Conservation (phyloP, 1,140 invertebrate species). For the Wiebesia pumilae region DNA sequence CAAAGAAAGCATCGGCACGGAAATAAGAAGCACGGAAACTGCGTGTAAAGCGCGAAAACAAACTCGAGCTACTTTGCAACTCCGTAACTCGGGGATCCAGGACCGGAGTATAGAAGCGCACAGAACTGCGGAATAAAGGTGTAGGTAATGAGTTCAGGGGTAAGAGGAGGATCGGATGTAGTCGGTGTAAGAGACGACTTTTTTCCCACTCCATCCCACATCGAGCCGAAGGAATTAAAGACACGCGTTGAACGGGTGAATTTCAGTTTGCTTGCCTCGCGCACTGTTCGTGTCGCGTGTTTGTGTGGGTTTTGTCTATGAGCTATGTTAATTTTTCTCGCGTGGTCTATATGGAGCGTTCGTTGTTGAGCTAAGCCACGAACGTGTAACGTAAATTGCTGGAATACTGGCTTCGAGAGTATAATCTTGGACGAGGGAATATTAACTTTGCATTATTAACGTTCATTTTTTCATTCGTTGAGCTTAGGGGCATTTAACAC, state of each 20-base stretch:
- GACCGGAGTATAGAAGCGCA: neutral
- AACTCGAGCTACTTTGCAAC: neutral
- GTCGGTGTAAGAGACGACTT: neutral
- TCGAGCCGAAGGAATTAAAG: neutral
- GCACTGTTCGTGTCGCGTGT: neutral
- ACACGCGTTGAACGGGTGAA: neutral
- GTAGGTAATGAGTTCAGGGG: neutral
- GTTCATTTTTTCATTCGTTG: too few species aligned
- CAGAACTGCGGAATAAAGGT: constrained; percentile 26
- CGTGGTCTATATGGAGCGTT: too few species aligned
- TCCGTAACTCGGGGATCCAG: neutral
- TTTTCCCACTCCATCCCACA: neutral
- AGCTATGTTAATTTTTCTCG: too few species aligned
- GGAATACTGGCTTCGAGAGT: too few species aligned
- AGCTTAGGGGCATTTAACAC: too few species aligned
- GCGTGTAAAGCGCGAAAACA: neutral
- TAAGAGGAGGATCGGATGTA: constrained; percentile 16
- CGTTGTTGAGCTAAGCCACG: too few species aligned
- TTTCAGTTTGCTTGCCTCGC: neutral
- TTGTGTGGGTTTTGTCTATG: neutral
- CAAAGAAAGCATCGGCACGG: neutral
- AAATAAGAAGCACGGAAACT: neutral
- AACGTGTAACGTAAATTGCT: too few species aligned
- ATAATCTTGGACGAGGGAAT: too few species aligned
- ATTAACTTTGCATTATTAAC: too few species aligned